These are phyloP conservation scores for Ceratosolen fusciceps DNA, from an alignment of 1,140 invertebrate species.

Conservation along the genomic window DNA sequence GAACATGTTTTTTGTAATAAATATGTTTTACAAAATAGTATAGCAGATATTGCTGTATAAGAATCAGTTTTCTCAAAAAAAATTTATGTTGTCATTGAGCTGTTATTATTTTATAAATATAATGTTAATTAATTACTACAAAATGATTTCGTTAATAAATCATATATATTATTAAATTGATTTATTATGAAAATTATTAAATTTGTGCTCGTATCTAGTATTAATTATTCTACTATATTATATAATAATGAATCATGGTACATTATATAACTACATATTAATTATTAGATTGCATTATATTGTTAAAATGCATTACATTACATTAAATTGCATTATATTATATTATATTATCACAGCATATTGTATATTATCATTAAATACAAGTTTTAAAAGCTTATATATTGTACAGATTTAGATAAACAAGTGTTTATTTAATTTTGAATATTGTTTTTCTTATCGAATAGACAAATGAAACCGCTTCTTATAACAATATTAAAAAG, in stretches of 20 bases:
- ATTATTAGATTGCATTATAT: too few species aligned
- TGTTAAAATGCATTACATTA: too few species aligned
- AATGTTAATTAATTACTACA: conserved; percentile 12
- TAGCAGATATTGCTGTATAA: background rate
- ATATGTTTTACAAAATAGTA: too few species aligned
- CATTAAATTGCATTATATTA: conserved; percentile 42
- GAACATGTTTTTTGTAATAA: too few species aligned
- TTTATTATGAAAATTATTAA: conserved; percentile 40
- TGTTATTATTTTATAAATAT: conserved; percentile 22
- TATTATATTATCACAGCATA: conserved; percentile 44
- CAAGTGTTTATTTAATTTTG: conserved; percentile 64
- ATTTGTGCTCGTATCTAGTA: conserved; percentile 51
- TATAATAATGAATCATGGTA: background rate
- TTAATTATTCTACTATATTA: conserved; percentile 45
- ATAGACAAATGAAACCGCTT: conserved; percentile 53
- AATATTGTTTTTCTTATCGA: conserved; percentile 60
- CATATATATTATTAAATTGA: conserved; percentile 32
- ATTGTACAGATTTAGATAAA: conserved; percentile 66
- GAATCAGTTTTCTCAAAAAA: conserved; percentile 11
- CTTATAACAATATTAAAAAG: conserved; percentile 53
- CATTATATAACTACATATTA: too few species aligned
- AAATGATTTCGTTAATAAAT: conserved; percentile 33
- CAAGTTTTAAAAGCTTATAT: conserved; percentile 67
- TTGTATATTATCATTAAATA: conserved; percentile 63
- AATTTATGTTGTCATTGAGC: conserved; percentile 14